Conservation (phyloP, 2,113 vertebrate species). For the Gorsachius goisagi region DNA sequence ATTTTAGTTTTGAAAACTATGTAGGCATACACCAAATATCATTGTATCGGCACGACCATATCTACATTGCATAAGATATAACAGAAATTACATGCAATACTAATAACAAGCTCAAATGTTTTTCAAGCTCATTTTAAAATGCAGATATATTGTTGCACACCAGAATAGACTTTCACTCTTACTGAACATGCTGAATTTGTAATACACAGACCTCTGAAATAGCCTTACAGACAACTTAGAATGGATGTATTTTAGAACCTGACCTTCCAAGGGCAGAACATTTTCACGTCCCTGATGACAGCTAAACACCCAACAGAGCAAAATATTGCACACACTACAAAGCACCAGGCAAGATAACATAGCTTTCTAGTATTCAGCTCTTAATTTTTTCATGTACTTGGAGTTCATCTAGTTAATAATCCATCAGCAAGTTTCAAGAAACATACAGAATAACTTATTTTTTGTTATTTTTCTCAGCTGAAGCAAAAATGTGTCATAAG, state of each 20-base stretch:
- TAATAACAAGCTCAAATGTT: not conserved
- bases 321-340: not conserved
- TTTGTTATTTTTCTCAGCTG: slow-evolving; percentile 5
- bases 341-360: not conserved
- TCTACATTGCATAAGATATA: not conserved
- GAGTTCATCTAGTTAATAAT: not conserved
- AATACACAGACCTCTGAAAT: not conserved
- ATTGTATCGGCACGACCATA: slow-evolving; percentile 8
- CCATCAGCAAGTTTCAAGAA: not conserved
- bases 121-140: not conserved
- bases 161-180: not conserved
- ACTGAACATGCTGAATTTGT: not conserved
- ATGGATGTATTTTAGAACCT: not conserved
- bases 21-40: slow-evolving; percentile 38
- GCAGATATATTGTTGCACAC: not conserved
- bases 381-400: not conserved
- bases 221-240: not conserved
- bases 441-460: not conserved
- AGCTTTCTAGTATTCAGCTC: not conserved
- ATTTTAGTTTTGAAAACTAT: slow-evolving; percentile 61
- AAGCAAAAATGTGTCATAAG: not conserved
- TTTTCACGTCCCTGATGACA: not conserved
- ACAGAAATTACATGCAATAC: not conserved
- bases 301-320: not conserved
- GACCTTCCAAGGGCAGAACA: not conserved